Evolutionary conservation across 64 coral and sea anemone genomes (phyloP), one percentile per base, ranked within the genome.

Genomic region (Montipora cactus): DNA sequence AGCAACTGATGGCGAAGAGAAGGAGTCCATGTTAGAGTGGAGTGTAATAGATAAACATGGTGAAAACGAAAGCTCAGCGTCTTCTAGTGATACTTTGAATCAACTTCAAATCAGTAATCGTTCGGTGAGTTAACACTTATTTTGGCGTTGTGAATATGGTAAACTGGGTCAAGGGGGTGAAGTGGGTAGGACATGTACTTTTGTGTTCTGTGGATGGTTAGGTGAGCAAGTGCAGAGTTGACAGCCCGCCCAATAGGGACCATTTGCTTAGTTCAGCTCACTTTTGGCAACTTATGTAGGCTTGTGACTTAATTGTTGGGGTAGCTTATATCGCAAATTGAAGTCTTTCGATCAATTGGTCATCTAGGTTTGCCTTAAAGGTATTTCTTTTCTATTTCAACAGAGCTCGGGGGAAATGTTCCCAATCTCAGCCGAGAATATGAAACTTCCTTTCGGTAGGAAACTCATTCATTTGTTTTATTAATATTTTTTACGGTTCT

Each of bases 371-470:
- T 18, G 12, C 4, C 16, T 67, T 67, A 0, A 4, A 0, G 11
- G 62, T 15, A 71, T 7, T 21, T 23, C 20, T 71, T 11, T 7
- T 71, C 5, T 7, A 50, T 14, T 51, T 49, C 18, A 47, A 23
- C 64, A 86, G 62, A 59, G 48, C 62, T 86, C 82, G 3, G 82
- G 19, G 7, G 82, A 86, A 72, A 72, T 86, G 66, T 86, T 72
- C 44, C 75, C 80, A 15, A 44, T 79, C 7, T 80, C 62, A 80
- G 92, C 74, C 18, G 49, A 80, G 49, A 88, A 88, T 14, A 74
- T 88, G 64, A 49, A 88, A n/a, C 83, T 88, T 51, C 83, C 92
- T 25, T 78, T 57, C 18, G 83, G 92, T 93, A 88, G 47, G 71
- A 28, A 44, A 66, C 55, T 64, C 55, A 11, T 62, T 61, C 21